Evolutionary conservation across 2,888 invertebrate genomes (phyloP).

Genomic region (Orthosia cruda): DNA sequence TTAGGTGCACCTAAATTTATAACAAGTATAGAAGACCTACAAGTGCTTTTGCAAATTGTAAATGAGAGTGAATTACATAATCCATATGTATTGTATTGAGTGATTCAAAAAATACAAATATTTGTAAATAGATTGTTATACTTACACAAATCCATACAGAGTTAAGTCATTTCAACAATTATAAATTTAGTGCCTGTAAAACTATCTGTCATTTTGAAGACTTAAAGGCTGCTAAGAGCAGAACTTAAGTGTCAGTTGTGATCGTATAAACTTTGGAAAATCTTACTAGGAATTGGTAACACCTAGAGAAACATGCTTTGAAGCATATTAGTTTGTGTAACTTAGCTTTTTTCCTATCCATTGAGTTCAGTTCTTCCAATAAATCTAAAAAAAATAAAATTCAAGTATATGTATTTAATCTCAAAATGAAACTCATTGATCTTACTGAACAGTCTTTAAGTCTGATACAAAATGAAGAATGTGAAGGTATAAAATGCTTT

Average conservation of each 20-base stretch:
- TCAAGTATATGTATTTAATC: neutral
- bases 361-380: neutral
- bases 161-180: constrained; percentile 59
- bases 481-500: constrained; percentile 69
- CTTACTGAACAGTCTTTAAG: constrained; percentile 34
- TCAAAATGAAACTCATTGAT: constrained; percentile 3
- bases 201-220: constrained; percentile 23
- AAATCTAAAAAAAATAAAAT: constrained; percentile 3
- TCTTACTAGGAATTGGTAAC: neutral
- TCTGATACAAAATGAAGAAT: constrained; percentile 9
- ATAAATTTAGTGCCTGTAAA: constrained; percentile 65
- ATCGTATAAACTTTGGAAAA: neutral
- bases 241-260: neutral
- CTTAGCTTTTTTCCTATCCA: neutral
- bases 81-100: constrained; percentile 86
- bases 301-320: neutral
- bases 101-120: constrained; percentile 62
- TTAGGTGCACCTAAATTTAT: constrained; percentile 89
- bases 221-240: constrained; percentile 28
- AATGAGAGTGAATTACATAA: constrained; percentile 87
- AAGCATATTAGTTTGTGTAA: neutral
- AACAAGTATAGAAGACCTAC: constrained; percentile 87
- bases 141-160: constrained; percentile 59
- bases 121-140: constrained; percentile 64
- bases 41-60: constrained; percentile 90